Evolutionary conservation across 2,113 vertebrate species (phyloP).

Genomic region (Urocynchramus pylzowi): DNA sequence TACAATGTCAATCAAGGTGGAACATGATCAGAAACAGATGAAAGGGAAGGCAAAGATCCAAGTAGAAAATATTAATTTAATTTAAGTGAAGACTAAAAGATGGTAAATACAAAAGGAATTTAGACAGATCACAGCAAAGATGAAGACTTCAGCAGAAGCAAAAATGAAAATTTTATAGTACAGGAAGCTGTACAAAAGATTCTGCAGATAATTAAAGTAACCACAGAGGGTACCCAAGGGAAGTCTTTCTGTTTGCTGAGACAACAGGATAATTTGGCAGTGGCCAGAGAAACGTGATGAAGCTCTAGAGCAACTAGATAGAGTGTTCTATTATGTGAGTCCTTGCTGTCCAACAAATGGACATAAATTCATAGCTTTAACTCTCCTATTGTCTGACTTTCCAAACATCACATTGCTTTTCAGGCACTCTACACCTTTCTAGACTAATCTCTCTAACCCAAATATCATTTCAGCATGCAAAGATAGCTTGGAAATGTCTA

Average conservation of each 20-base stretch:
- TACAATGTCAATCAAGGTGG: constrained; percentile 7
- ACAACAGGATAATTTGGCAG: neutral
- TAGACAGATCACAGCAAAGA: neutral
- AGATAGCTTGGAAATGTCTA: neutral
- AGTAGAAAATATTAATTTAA: neutral
- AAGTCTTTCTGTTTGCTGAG: neutral
- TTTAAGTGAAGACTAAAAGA: neutral
- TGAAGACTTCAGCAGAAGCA: neutral
- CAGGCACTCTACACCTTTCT: neutral
- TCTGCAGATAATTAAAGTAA: neutral
- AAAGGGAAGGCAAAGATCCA: constrained; percentile 8
- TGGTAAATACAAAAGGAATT: neutral
- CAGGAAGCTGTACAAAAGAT: neutral
- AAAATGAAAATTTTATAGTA: neutral
- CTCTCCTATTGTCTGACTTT: neutral
- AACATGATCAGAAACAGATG: constrained; percentile 12
- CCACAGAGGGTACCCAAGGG: neutral
- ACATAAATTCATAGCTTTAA: neutral
- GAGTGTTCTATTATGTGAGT: neutral
- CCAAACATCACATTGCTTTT: neutral
- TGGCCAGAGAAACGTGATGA: neutral
- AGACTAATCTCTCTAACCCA: neutral
- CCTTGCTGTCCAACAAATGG: neutral
- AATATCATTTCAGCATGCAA: neutral
- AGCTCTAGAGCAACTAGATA: neutral